phyloP scores from a whole-genome alignment of 37 sponge, comb jelly and placozoan species.

The Beroe ovata region DNA sequence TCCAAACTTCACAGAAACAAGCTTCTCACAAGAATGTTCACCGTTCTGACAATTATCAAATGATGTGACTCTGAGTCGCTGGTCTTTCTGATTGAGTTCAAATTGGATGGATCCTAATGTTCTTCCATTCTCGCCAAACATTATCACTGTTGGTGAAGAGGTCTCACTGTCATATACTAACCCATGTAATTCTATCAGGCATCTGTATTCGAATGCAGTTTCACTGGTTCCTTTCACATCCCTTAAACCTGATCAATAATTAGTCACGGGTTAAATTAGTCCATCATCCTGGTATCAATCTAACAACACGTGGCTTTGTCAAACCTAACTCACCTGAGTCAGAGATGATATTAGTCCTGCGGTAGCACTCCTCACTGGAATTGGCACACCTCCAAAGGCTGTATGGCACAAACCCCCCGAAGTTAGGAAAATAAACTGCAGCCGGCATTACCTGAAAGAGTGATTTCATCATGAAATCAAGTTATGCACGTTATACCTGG shows the following conservation, averaged over 20 bases:
- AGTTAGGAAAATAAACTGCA: constrained; percentile 19
- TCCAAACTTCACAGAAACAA: not conserved
- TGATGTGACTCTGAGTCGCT: not conserved
- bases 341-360: not conserved
- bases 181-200: not conserved
- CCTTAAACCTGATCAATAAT: no score
- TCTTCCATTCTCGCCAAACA: not conserved
- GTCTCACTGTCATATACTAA: not conserved
- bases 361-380: not conserved
- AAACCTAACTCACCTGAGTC: not conserved
- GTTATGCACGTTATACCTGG: no score
- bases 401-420: constrained; percentile 19
- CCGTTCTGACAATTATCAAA: not conserved
- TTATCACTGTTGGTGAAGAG: not conserved
- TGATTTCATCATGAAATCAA: no score
- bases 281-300: no score
- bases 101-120: not conserved
- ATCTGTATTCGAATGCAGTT: not conserved
- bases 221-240: no score
- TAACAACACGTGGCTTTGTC: no score
- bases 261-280: no score
- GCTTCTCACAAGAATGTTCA: not conserved
- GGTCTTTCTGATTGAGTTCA: not conserved
- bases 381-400: not conserved
- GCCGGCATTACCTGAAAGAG: not conserved